Conservation (phyloP, 2,888 invertebrate genomes). For the Vesta saturnalis region DNA sequence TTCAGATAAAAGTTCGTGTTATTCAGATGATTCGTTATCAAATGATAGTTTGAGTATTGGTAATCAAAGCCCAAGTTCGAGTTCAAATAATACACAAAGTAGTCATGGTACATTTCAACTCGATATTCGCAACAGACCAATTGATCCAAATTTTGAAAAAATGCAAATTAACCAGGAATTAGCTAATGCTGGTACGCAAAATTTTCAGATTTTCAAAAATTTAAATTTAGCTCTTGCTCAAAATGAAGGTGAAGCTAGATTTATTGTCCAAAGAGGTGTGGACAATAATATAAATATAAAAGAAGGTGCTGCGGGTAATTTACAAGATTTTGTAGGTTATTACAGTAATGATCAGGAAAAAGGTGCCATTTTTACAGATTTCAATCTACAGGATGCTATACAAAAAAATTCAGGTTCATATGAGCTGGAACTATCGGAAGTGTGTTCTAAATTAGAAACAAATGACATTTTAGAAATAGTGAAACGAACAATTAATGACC, state of each 20-base stretch:
- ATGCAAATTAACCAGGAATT: constrained; percentile 57
- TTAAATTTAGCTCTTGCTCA: constrained; percentile 47
- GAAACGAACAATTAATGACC: constrained; percentile 81
- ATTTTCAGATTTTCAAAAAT: constrained; percentile 58
- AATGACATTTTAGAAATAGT: constrained; percentile 82
- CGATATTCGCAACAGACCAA: constrained; percentile 53
- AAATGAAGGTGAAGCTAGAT: constrained; percentile 32
- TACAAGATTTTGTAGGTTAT: constrained; percentile 32
- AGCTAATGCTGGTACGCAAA: constrained; percentile 52
- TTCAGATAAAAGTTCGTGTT: constrained; percentile 75
- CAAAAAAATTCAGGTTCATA: constrained; percentile 63
- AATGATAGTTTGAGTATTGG: constrained; percentile 67
- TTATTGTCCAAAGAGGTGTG: constrained; percentile 28
- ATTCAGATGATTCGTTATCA: constrained; percentile 78
- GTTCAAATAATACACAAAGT: constrained; percentile 58
- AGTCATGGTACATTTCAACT: constrained; percentile 53
- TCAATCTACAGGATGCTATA: constrained; percentile 41
- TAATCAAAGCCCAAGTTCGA: constrained; percentile 61
- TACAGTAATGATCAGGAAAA: constrained; percentile 17
- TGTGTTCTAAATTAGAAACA: constrained; percentile 82
- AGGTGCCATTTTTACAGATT: constrained; percentile 21
- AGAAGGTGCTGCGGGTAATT: constrained; percentile 11
- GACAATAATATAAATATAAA: constrained; percentile 28
- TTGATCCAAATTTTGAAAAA: constrained; percentile 52
- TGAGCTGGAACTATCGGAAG: constrained; percentile 81